Evolutionary conservation across 2,113 vertebrate species (phyloP), one percentile per base, ranked within the genome.

Genomic region (Phycodurus eques): DNA sequence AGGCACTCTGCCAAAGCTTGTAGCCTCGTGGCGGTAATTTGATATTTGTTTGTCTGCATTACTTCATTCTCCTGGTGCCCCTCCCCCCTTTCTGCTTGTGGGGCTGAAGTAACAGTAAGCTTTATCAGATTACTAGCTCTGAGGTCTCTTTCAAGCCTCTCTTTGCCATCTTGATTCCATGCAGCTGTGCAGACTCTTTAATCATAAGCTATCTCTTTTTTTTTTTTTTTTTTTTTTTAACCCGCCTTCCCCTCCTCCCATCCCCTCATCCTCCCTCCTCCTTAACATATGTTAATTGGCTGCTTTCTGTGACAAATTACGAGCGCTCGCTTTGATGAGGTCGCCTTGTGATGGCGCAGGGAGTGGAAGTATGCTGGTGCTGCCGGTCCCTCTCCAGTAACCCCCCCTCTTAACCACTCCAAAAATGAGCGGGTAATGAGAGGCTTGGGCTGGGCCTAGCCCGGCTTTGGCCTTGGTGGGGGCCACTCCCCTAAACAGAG

Each of bases 261-360:
- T 77, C 68, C 81, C 73, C 83, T 72, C 78, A 53, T 79, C 86
- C 80, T 81, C 88, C 88, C 87, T 93, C 93, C 79, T 83, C 90
- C 85, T 90, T 94, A 95, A 95, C 95, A 94, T 95, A 97, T 98
- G 94, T 97, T 99, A 97, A 98, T 97, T 97, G 94, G 92, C 95
- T 96, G 95, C 96, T 97, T 96, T 98, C 95, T 97, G 94, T 97
- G 95, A 96, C 95, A 98, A 98, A 98, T 96, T 98, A 98, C 93
- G 95, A 97, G 94, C 93, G 93, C 92, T 93, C 90, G 92, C 96
- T 98, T 97, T 96, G 96, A 98, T 98, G 96, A 98, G 95, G 94
- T 97, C 94, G 93, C 94, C 93, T 94, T 94, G 94, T 93, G 96
- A 95, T 95, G 93, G 94, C 94, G 94, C 93, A 94, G 93, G 88